Conservation (phyloP, 2,888 invertebrate species). For the Actias luna region DNA sequence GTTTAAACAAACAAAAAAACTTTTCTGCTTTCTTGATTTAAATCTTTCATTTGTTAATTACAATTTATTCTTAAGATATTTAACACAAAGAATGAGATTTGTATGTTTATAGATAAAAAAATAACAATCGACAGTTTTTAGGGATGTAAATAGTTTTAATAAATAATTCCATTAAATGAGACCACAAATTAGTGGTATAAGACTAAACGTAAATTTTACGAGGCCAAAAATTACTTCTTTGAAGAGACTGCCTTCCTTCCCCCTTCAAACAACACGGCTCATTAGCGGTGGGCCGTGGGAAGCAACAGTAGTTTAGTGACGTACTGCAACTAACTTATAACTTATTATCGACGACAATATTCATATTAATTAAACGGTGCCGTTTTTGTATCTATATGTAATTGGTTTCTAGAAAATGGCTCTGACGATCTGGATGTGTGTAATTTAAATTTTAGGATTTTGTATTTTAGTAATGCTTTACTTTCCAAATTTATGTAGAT, state of each 20-base stretch:
- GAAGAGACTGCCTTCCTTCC: slow-evolving; percentile 52
- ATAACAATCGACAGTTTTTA: not conserved
- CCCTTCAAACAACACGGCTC: slow-evolving; percentile 73
- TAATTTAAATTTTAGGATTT: no score
- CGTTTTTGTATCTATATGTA: not conserved
- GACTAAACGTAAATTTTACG: not conserved
- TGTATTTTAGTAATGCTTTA: no score
- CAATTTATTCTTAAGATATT: no score
- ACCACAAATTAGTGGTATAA: not conserved
- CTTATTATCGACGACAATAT: slow-evolving; percentile 7
- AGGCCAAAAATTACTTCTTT: slow-evolving; percentile 55
- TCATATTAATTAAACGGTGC: not conserved
- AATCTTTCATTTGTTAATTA: no score
- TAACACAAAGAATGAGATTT: no score
- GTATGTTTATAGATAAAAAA: no score
- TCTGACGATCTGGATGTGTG: no score
- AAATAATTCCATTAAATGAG: not conserved
- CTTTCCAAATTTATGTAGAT: no score
- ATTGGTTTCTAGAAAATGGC: no score
- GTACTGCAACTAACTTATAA: slow-evolving; percentile 22
- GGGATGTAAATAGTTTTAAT: not conserved
- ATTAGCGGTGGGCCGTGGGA: slow-evolving; percentile 78
- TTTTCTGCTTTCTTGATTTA: no score
- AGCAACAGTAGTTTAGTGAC: slow-evolving; percentile 55
- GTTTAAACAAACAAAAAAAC: no score